A percentile compares a stretch with the other conserved stretches of the same genome.
These are phyloP conservation scores for Chrysolina americana DNA, from an alignment of 2,888 invertebrate species.

Conservation along the genomic window DNA sequence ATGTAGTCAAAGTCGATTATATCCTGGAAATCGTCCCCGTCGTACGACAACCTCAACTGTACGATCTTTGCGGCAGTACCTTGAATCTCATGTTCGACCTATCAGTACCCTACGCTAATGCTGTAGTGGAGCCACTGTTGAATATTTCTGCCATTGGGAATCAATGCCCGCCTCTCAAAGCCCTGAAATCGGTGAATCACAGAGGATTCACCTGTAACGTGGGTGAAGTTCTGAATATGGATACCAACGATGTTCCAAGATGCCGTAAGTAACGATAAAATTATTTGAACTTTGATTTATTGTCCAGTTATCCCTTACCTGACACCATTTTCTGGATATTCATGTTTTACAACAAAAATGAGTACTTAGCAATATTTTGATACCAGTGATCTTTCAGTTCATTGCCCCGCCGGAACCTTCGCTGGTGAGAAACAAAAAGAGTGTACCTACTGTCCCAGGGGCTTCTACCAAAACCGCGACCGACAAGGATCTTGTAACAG, in stretches of 20 bases:
- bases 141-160: slow-evolving; percentile 93
- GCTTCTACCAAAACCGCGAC: slow-evolving; percentile 94
- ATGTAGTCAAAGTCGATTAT: slow-evolving; percentile 91
- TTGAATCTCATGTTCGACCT: slow-evolving; percentile 94
- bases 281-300: background rate
- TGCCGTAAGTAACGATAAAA: slow-evolving; percentile 79
- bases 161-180: slow-evolving; percentile 92
- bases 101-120: slow-evolving; percentile 92
- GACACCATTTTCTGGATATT: background rate
- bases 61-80: slow-evolving; percentile 95
- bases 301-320: background rate
- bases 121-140: slow-evolving; percentile 88
- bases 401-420: slow-evolving; percentile 97
- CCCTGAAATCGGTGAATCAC: slow-evolving; percentile 85
- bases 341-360: no score
- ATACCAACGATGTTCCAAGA: slow-evolving; percentile 91
- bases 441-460: slow-evolving; percentile 92
- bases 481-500: slow-evolving; percentile 91
- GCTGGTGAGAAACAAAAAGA: slow-evolving; percentile 91
- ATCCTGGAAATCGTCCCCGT: slow-evolving; percentile 90
- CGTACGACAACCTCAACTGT: slow-evolving; percentile 90
- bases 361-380: background rate
- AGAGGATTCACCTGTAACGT: slow-evolving; percentile 94
- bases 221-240: slow-evolving; percentile 95
- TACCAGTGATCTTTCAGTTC: slow-evolving; percentile 73